phyloP scores from a whole-genome alignment of 92 coral and sea anemone genomes.

The Desmophyllum pertusum region DNA sequence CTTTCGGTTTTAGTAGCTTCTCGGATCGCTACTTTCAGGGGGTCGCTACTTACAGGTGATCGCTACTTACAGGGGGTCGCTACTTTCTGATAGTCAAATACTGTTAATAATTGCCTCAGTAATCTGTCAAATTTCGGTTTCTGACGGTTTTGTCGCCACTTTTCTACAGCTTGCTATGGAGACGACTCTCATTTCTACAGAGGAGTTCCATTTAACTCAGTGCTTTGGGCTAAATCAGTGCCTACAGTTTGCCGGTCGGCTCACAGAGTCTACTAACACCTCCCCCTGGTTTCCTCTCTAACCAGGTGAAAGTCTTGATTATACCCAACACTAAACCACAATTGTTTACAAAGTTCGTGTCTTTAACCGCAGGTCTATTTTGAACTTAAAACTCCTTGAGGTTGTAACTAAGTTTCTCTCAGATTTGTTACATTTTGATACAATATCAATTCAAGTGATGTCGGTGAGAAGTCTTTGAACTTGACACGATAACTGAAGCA shows the following conservation, averaged over 20 bases:
- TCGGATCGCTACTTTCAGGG: too few species aligned
- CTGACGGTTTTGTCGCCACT: too few species aligned
- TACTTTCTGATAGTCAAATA: too few species aligned
- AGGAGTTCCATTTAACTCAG: neutral
- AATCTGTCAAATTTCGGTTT: too few species aligned
- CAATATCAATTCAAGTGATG: neutral
- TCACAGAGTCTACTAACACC: neutral
- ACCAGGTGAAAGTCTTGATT: conserved; percentile 12
- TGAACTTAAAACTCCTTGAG: conserved; percentile 25
- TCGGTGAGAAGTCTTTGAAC: neutral
- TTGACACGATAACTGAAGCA: conserved; percentile 6
- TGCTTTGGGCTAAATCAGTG: too few species aligned
- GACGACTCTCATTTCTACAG: neutral
- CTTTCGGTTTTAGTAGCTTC: too few species aligned
- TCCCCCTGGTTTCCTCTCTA: neutral
- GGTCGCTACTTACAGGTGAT: too few species aligned
- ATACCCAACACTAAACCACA: conserved; percentile 9
- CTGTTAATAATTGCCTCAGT: too few species aligned
- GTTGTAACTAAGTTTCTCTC: conserved; percentile 30
- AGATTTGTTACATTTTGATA: conserved; percentile 43
- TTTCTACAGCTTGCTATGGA: too few species aligned
- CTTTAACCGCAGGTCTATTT: conserved; percentile 27
- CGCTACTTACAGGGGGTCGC: too few species aligned
- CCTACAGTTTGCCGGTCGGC: too few species aligned
- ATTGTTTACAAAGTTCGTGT: conserved; percentile 31